A percentile compares a stretch with the other conserved stretches of the same genome.
Conservation (phyloP, 2,797 vertebrate species). For the Notamacropus eugenii region DNA sequence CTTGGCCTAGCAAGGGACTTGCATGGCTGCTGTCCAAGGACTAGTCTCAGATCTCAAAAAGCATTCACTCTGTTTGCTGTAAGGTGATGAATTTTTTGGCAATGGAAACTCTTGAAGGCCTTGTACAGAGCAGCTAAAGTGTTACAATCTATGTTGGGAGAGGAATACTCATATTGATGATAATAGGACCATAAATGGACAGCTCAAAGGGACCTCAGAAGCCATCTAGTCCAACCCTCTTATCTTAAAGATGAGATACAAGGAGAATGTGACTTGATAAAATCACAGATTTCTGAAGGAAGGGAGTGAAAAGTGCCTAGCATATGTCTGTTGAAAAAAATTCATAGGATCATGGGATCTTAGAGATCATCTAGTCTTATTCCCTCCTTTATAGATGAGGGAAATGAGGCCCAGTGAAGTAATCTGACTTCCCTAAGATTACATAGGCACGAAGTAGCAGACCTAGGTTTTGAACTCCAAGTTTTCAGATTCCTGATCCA, state of each 20-base stretch:
- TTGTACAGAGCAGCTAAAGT: background rate
- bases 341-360: background rate
- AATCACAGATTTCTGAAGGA: background rate
- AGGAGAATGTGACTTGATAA: background rate
- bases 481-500: background rate
- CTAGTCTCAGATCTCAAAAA: background rate
- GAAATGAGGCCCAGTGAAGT: background rate
- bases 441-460: background rate
- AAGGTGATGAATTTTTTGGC: background rate
- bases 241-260: background rate
- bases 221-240: background rate
- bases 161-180: background rate
- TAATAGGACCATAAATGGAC: background rate
- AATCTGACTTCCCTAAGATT: background rate
- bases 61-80: background rate
- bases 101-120: background rate
- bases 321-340: background rate
- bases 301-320: background rate
- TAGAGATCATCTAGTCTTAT: background rate
- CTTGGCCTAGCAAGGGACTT: background rate
- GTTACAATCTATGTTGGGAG: background rate
- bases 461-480: background rate
- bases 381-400: background rate
- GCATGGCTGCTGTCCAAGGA: background rate
- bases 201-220: background rate